Evolutionary conservation across 2,797 vertebrate genomes (phyloP), one percentile per base, ranked within the genome.

Genomic region (Choloepus didactylus): DNA sequence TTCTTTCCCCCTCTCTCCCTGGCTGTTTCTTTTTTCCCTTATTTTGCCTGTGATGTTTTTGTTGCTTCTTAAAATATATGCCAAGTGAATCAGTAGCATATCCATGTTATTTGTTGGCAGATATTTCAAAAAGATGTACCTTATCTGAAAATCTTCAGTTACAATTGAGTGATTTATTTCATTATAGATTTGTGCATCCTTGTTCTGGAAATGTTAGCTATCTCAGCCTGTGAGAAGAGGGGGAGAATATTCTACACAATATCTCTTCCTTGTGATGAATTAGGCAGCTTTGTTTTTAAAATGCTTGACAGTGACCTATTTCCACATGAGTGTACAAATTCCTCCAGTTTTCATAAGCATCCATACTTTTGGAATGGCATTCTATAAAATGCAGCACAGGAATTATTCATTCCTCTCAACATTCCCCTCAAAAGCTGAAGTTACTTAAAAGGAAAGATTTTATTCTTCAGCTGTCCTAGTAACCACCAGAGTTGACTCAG

Each of bases 351-450:
- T 90, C 76, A 49, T 59, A 92, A 90, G 27, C 8, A 6, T 56
- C 41, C 15, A 44, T 54, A 76, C 38, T 89, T 81, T 18, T 49
- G 23, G 38, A 72, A 7, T 92, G 88, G 67, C 60, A 76, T 73
- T 95, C 87, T 91, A 46, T 60, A 70, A 95, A 96, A 77, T 77
- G 54, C 75, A 90, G 10, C 64, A 86, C 3, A 66, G 59, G 66
- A 86, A 67, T 72, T 93, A 93, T 66, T 84, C 62, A 67, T 93
- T 94, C 11, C 16, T 86, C 54, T 80, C 67, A 89, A 87, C 38
- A 86, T 86, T 81, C 35, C 69, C 86, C 46, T 95, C 91, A 96
- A 95, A 95, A 38, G 3, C 51, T 85, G 21, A 77, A 60, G 75
- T 64, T 87, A 62, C 35, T 91, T 93, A 72, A 95, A 95, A 60